Conservation (phyloP, 2,888 invertebrate species). For the Julus scanicus region DNA sequence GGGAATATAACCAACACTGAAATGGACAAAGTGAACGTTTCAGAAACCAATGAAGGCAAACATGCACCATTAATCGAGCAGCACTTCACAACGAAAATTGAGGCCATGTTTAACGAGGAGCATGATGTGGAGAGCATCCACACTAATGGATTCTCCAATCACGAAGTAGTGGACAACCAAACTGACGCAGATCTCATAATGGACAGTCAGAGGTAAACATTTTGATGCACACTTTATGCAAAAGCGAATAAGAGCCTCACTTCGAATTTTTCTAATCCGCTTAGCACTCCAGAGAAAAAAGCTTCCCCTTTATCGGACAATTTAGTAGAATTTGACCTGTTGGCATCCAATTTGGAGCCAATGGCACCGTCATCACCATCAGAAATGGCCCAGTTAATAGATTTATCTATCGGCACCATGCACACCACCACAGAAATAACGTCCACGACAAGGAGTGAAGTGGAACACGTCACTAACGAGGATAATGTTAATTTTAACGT, state of each 20-base stretch:
- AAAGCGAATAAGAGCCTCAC: neutral
- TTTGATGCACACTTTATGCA: neutral
- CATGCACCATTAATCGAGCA: neutral
- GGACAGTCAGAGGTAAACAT: constrained; percentile 21
- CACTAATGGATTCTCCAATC: constrained; percentile 49
- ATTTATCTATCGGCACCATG: constrained; percentile 55
- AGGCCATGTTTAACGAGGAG: neutral
- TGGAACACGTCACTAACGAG: constrained; percentile 59
- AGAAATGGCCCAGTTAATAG: constrained; percentile 59
- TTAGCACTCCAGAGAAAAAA: constrained; percentile 21
- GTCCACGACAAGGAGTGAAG: neutral
- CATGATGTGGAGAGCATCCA: constrained; percentile 36
- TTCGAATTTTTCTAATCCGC: neutral
- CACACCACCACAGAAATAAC: constrained; percentile 47
- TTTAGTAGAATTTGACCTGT: constrained; percentile 46
- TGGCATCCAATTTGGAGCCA: constrained; percentile 2
- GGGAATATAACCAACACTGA: neutral
- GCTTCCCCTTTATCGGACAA: constrained; percentile 2
- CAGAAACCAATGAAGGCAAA: constrained; percentile 20
- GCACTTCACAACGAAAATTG: constrained; percentile 6
- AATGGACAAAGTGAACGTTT: constrained; percentile 15
- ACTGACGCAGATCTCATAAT: neutral
- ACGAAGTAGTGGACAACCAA: neutral
- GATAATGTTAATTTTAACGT: constrained; percentile 60
- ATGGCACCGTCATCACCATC: neutral